Base-by-base conservation (phyloP, 2,888 invertebrate genomes). In the Cosmia pyralina region DNA sequence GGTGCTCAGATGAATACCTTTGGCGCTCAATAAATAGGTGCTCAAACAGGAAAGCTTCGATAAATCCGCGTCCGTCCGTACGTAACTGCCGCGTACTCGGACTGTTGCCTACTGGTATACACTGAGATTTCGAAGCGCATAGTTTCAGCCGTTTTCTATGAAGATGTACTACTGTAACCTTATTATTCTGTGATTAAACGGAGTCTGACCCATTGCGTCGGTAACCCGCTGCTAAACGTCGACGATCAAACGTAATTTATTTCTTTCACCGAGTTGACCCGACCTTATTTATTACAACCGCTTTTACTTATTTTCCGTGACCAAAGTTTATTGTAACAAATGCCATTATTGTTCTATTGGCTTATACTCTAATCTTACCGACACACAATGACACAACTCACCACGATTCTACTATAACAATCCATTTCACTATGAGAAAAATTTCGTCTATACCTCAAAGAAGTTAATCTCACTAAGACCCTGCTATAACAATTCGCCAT, bases 191-290 rank as follows among this genome's bases (percentile, higher is more conserved):
- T 28, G 28, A 1, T 28, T 28, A 28, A 69, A 44, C 38, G 44
- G 19, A 69, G 67, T 46, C 38, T 22, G 55, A 53, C 28, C n/a
- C 57, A n/a, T 41, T 22, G 22, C 19, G 19, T 34, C 48, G 28
- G 48, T 64, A 58, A 57, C 57, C 28, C 59, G 22, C n/a, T 22
- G 19, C 38, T 60, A 58, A 72, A 58, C 53, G 66, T 52, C 28
- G n/a, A 22, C 50, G 38, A 34, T 71, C 68, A 69, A 73, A 68
- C 50, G 41, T 59, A 75, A 75, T 75, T 75, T 55, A 69, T 80
- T 80, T 69, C 55, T 69, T 69, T 65, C 34, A 50, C 58, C 17
- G 50, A 58, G 44, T 58, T 50, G 69, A 59, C n/a, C 55, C 19
- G 38, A 67, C 66, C 73, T 69, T 48, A 69, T 79, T 62, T 73